Evolutionary conservation across 2,888 invertebrate species (phyloP), one percentile per base, ranked within the genome.

Genomic region (Cheilosia soror): DNA sequence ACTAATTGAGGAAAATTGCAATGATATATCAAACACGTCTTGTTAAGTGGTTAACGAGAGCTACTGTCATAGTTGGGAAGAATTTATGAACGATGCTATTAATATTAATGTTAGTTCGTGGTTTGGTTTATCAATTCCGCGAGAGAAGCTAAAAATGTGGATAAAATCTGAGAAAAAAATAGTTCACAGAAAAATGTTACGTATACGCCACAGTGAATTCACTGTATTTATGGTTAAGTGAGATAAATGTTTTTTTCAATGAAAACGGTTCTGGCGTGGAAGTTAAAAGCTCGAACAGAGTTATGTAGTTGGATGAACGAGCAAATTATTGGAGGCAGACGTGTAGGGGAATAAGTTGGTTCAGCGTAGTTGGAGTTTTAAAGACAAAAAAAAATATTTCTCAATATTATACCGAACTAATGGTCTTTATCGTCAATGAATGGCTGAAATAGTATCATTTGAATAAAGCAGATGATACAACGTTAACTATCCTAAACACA

Each of bases 191-290:
- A 51, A 33, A 75, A 81, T 5, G 49, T 40, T 76, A 65, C 69
- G 76, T 81, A 81, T 81, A 81, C 81, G 76, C 25, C 81, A 44
- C 2, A 44, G 68, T 57, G 11, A 4, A n/a, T 5, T 57, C 2
- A 20, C 9, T 2, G 13, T 4, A 4, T 58, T 33, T 2, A 20
- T 31, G 5, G 3, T 1, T 0, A n/a, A 5, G 44, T 15, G 29
- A 44, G 47, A 47, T 1, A 65, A 37, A 37, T 37, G 11, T 31
- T 3, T 51, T 47, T 11, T 11, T 11, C 2, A 31, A 15, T 5
- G 6, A 20, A 47, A 47, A 47, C 47, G 15, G 27, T 20, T 33
- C 11, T 11, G 11, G 5, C 3, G 11, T 62, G 2, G 47, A 62
- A 44, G 20, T 20, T 47, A 5, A 63, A 20, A 20, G 9, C 20